phyloP scores from a whole-genome alignment of 2,113 vertebrate genomes.

The Nibea coibor region DNA sequence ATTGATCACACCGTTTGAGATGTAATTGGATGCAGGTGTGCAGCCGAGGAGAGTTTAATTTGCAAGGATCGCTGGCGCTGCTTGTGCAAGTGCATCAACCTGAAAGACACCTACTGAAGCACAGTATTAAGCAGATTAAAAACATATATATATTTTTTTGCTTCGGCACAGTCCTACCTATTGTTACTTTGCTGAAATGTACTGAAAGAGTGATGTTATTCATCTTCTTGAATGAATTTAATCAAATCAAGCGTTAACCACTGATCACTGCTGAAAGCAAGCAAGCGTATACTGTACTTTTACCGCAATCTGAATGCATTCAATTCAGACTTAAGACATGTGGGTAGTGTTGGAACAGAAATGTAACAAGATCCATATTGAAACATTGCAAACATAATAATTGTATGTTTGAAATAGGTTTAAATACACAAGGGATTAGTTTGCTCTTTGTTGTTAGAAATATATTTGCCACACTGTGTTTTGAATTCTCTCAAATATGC shows the following conservation, averaged over 20 bases:
- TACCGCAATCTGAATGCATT: neutral
- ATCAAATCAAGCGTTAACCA: conserved; percentile 2
- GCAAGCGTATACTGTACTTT: neutral
- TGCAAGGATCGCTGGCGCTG: conserved; percentile 16
- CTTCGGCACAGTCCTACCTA: neutral
- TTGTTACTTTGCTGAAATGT: neutral
- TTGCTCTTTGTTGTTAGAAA: too few relatives aligned
- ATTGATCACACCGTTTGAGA: conserved; percentile 21
- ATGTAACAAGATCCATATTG: neutral
- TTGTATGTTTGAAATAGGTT: neutral
- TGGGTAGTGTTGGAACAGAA: neutral
- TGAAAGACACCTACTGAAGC: conserved; percentile 10
- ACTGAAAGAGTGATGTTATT: neutral
- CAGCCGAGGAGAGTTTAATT: conserved; percentile 49
- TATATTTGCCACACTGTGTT: too few relatives aligned
- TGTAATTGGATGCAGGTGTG: conserved; percentile 68
- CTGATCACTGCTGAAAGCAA: neutral
- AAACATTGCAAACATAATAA: neutral
- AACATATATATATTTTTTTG: neutral
- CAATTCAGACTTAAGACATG: neutral
- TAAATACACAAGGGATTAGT: too few relatives aligned
- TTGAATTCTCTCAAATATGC: too few relatives aligned
- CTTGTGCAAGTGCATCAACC: neutral
- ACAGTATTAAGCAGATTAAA: conserved; percentile 12
- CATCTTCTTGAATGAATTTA: neutral